phyloP scores from a whole-genome alignment of 1,140 invertebrate genomes.

The Scaptomyza pallida region DNA sequence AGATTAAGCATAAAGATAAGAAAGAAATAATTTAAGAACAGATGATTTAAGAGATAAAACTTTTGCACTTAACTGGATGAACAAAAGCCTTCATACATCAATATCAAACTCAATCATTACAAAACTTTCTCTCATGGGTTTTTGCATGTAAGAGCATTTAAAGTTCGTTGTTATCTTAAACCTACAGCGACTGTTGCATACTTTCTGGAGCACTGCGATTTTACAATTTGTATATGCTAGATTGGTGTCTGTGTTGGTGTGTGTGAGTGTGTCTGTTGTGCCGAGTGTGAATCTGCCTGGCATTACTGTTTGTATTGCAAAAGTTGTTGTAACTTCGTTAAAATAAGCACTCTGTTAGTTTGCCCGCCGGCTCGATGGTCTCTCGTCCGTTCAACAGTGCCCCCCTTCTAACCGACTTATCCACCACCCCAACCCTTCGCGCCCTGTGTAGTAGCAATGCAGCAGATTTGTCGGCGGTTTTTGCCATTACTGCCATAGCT shows the following conservation, averaged over 20 bases:
- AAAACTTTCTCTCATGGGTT: background rate
- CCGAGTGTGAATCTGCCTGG: slow-evolving; percentile 78
- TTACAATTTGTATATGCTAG: slow-evolving; percentile 49
- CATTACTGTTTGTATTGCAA: slow-evolving; percentile 80
- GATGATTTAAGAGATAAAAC: too few species aligned
- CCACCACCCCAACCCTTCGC: background rate
- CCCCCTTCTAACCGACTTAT: background rate
- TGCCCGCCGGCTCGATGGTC: slow-evolving; percentile 68
- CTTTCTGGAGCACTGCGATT: slow-evolving; percentile 58
- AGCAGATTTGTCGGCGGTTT: slow-evolving; percentile 79
- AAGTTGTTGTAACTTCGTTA: slow-evolving; percentile 82
- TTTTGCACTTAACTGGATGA: too few species aligned
- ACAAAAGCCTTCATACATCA: too few species aligned
- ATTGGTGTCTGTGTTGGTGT: slow-evolving; percentile 26
- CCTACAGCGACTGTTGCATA: slow-evolving; percentile 57
- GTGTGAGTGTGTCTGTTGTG: slow-evolving; percentile 55
- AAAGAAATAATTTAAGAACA: too few species aligned
- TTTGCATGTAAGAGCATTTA: slow-evolving; percentile 37
- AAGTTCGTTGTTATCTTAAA: slow-evolving; percentile 7
- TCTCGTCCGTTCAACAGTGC: slow-evolving; percentile 30
- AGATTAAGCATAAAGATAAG: too few species aligned
- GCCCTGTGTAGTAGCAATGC: slow-evolving; percentile 50
- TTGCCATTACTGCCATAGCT: slow-evolving; percentile 67
- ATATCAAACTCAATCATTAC: background rate
- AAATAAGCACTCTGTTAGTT: slow-evolving; percentile 81